Conservation (phyloP, 2,113 vertebrate genomes). For the Ceyx cyanopectus region DNA sequence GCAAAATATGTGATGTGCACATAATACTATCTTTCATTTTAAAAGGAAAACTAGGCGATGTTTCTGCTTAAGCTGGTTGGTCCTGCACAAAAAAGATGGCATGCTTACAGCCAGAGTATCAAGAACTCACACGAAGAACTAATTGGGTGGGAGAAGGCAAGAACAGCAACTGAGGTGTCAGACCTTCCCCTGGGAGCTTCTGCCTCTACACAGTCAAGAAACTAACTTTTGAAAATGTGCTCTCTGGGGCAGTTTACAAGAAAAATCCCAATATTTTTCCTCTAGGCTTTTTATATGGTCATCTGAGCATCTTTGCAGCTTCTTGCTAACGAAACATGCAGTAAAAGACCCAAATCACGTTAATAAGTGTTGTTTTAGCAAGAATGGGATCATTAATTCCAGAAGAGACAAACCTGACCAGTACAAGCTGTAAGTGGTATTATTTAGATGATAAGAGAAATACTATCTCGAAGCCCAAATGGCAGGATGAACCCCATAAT, state of each 20-base stretch:
- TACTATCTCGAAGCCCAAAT: neutral
- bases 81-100: neutral
- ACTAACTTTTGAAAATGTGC: neutral
- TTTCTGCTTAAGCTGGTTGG: neutral
- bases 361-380: neutral
- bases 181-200: neutral
- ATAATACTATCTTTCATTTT: neutral
- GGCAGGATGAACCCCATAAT: neutral
- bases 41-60: neutral
- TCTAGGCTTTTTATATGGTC: neutral
- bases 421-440: neutral
- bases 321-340: neutral
- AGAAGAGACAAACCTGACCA: neutral
- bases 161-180: neutral
- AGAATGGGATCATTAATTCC: neutral
- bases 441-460: neutral
- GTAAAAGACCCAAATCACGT: neutral
- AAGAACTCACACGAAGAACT: neutral
- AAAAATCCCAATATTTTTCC: neutral
- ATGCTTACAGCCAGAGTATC: neutral
- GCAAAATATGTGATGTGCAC: neutral
- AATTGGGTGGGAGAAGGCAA: neutral
- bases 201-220: neutral
- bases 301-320: neutral
- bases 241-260: neutral